Evolutionary conservation across 2,113 vertebrate genomes (phyloP).

Genomic region (Cranoglanis bouderius): DNA sequence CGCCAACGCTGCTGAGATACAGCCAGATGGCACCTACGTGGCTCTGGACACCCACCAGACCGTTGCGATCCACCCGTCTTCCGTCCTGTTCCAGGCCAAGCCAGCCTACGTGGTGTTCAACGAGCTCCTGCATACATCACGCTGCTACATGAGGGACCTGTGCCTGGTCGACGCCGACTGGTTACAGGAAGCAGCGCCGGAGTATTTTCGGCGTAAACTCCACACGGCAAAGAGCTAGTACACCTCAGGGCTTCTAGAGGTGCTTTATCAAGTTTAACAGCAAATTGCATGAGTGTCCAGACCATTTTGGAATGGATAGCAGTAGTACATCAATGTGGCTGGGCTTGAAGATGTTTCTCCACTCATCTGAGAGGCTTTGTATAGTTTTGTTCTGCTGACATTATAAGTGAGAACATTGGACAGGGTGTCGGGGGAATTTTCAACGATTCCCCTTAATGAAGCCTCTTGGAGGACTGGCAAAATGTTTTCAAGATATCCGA

Average conservation of each 20-base stretch:
- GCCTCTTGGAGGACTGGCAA: background rate
- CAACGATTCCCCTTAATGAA: background rate
- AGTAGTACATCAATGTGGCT: background rate
- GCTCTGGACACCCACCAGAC: conserved; percentile 84
- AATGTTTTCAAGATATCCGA: background rate
- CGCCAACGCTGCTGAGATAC: conserved; percentile 86
- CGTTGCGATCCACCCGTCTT: conserved; percentile 92
- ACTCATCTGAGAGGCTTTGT: background rate
- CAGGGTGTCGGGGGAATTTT: background rate
- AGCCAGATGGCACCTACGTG: conserved; percentile 83
- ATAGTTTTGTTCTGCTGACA: background rate
- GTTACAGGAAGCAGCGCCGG: conserved; percentile 86
- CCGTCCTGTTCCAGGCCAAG: conserved; percentile 89
- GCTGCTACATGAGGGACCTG: conserved; percentile 94
- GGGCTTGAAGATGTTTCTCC: background rate
- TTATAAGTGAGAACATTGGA: background rate
- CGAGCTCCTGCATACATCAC: conserved; percentile 86
- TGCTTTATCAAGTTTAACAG: background rate
- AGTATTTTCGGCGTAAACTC: conserved; percentile 87
- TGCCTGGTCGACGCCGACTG: conserved; percentile 88
- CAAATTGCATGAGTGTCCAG: background rate
- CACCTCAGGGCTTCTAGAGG: background rate
- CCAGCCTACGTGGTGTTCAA: conserved; percentile 89
- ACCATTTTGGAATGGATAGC: background rate
- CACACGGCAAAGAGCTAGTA: conserved; percentile 68